Base-by-base conservation (phyloP, 1,140 invertebrate species). In the Matsumurasca onukii region DNA sequence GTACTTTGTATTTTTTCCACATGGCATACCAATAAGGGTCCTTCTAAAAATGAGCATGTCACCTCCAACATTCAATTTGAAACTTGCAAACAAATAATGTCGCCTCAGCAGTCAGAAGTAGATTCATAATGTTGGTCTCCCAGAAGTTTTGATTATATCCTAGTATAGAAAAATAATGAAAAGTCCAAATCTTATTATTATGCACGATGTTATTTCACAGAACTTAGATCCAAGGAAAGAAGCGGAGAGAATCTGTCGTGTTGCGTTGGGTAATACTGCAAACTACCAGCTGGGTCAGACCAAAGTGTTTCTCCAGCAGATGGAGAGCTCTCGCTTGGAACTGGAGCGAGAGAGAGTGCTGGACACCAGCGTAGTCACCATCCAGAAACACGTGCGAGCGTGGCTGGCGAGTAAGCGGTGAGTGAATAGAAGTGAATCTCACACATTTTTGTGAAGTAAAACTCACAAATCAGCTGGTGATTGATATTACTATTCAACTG, bases 271-370 rank as follows among this genome's bases (percentile, higher is more conserved):
- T 22, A 5, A n/a, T n/a, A 25, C 24, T 3, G 30, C 12, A 20
- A 24, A 27, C 22, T 29, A 31, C 27, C 30, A 52, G 20, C 22
- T 91, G 20, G 89, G 89, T 27, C 84, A 84, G 70, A 86, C 85
- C 1, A 90, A 91, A 81, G 86, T 91, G 2, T 91, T 91, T 75
- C 78, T 91, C 1, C 91, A 90, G 80, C 88, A 89, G 78, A 85
- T 86, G n/a, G 86, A 91, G 77, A 87, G 90, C 78, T 78, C 86
- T 15, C 86, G 83, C 73, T 74, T 90, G 69, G 88, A 91, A 76
- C 86, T 89, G 76, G 83, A 87, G 74, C 76, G 87, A 72, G 88
- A 89, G 73, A 71, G 83, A 62, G 82, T 84, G 17, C 76, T 89
- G 3, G 85, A 86, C 0, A 81, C 80, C 68, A 86, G 86, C 70